Percentiles rank a stretch among this genome's conserved stretches.
Evolutionary conservation across 2,888 invertebrate species (phyloP).

Genomic region (Macaria notata): DNA sequence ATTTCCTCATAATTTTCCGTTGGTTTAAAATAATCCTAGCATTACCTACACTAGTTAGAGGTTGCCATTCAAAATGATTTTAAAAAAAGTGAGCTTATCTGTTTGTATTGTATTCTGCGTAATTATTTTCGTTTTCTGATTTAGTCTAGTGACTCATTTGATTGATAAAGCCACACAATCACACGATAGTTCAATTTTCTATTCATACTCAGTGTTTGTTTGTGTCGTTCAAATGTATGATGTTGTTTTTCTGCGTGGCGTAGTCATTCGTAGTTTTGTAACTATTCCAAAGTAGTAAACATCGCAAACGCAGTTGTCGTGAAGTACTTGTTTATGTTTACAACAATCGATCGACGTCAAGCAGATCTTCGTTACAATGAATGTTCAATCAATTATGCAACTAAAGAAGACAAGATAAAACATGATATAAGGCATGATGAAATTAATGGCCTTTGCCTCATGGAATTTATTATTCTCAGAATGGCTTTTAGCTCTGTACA

Average conservation of each 20-base stretch:
- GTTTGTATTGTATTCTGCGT: not conserved
- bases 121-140: conserved; percentile 37
- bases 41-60: no score
- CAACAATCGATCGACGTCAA: no score
- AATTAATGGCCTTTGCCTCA: conserved; percentile 19
- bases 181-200: not conserved
- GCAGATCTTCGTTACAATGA: not conserved
- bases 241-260: conserved; percentile 1
- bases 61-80: no score
- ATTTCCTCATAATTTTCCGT: no score
- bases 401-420: conserved; percentile 6
- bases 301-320: conserved; percentile 1
- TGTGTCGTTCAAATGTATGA: not conserved
- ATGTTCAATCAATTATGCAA: conserved; percentile 11
- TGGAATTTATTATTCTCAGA: conserved; percentile 30
- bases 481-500: conserved; percentile 4
- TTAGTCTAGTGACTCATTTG: conserved; percentile 21
- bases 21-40: no score
- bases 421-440: conserved; percentile 9
- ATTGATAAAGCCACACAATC: not conserved
- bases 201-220: no score
- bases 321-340: conserved; percentile 12
- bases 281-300: conserved; percentile 12
- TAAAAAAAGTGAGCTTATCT: not conserved
- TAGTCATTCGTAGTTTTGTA: conserved; percentile 1